Conservation (phyloP, 2,113 vertebrate species). For the Caloenas nicobarica region DNA sequence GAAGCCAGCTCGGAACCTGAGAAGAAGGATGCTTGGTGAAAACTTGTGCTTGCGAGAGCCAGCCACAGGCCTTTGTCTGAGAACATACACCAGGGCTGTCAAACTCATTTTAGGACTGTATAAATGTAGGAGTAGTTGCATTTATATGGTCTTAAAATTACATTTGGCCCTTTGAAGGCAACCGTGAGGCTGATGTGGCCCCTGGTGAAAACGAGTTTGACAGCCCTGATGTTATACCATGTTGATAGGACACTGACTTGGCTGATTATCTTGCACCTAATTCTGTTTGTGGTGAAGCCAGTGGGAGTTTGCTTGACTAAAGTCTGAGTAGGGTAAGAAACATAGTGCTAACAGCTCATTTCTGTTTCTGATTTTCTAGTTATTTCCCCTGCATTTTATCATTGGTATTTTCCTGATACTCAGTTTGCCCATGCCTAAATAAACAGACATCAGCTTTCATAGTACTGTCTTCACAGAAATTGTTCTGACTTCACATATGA, state of each 20-base stretch:
- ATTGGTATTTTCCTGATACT: not conserved
- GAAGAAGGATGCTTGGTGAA: not conserved
- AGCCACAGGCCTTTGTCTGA: not conserved
- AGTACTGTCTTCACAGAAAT: not conserved
- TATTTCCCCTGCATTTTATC: not conserved
- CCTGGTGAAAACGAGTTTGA: no score
- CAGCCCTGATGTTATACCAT: fast-evolving
- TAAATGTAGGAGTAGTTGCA: no score
- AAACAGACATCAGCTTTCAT: not conserved
- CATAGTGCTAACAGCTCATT: not conserved
- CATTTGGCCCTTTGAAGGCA: no score
- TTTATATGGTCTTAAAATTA: no score
- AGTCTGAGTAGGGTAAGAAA: not conserved
- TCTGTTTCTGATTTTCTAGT: not conserved
- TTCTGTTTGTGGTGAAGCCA: not conserved
- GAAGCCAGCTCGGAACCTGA: constrained; percentile 94
- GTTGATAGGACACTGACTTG: not conserved
- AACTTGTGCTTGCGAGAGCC: not conserved
- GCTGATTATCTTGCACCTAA: not conserved
- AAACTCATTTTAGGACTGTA: no score
- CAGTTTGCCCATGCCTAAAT: fast-evolving
- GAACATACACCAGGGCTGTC: not conserved
- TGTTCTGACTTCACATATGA: not conserved
- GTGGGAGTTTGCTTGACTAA: not conserved
- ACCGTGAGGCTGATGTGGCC: no score